Percentiles rank a stretch among this genome's conserved stretches.
Evolutionary conservation across 2,113 vertebrate genomes (phyloP).

Genomic region (Gambusia holbrooki): DNA sequence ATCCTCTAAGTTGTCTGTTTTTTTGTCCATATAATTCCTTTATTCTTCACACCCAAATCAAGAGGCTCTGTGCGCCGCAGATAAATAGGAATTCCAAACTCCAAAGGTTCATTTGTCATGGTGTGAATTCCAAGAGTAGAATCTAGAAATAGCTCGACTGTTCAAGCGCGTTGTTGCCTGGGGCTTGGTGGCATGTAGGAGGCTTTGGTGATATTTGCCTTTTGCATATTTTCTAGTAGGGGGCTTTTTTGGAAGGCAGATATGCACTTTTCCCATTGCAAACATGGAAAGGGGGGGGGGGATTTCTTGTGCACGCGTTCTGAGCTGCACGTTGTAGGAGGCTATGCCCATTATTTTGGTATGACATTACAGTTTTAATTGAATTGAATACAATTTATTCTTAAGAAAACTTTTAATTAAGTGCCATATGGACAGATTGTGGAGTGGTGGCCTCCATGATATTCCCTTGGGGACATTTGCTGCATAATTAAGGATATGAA

Average conservation of each 20-base stretch:
- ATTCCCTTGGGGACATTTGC: conserved; percentile 83
- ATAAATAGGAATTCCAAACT: conserved; percentile 87
- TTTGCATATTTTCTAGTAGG: conserved; percentile 83
- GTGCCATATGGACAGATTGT: conserved; percentile 85
- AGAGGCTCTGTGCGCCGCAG: conserved; percentile 80
- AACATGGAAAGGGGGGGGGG: conserved; percentile 56
- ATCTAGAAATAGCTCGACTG: conserved; percentile 85
- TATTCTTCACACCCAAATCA: conserved; percentile 83
- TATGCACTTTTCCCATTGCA: conserved; percentile 74
- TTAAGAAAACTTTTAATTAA: conserved; percentile 89
- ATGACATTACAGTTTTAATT: conserved; percentile 87
- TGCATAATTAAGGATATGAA: conserved; percentile 88
- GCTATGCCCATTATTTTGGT: conserved; percentile 84
- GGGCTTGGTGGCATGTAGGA: conserved; percentile 84
- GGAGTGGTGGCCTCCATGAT: conserved; percentile 81
- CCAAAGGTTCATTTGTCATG: conserved; percentile 86
- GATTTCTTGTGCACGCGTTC: conserved; percentile 61
- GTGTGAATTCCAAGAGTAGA: conserved; percentile 85
- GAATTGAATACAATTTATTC: conserved; percentile 87
- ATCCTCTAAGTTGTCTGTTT: conserved; percentile 78
- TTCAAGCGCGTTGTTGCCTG: conserved; percentile 80
- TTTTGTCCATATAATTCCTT: conserved; percentile 81
- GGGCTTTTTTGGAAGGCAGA: conserved; percentile 71
- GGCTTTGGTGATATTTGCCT: conserved; percentile 86
- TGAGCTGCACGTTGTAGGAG: conserved; percentile 73